These are phyloP conservation scores for Aphidius ervi DNA, from an alignment of 1,140 invertebrate species.

Conservation along the genomic window DNA sequence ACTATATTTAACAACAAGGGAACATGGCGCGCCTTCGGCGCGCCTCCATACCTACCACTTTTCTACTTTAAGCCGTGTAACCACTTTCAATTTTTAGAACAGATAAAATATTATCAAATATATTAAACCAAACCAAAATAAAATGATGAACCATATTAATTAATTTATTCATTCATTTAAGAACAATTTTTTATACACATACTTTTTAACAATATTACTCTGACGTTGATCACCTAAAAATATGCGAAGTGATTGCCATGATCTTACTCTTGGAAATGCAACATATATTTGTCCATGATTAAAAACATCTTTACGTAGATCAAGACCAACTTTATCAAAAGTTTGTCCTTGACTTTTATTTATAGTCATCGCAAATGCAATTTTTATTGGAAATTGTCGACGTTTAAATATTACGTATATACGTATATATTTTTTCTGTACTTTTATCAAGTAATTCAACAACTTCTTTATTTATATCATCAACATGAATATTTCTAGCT, in stretches of 20 bases:
- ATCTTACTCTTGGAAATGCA: conserved; percentile 12
- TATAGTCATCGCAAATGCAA: conserved; percentile 6
- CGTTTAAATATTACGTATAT: conserved; percentile 9
- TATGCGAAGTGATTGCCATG: neutral
- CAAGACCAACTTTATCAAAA: conserved; percentile 32
- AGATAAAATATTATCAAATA: no score
- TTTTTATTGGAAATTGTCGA: conserved; percentile 3
- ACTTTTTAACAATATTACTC: neutral
- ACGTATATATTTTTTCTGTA: conserved; percentile 16
- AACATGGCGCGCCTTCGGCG: no score
- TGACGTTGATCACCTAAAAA: neutral
- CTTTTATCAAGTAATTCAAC: conserved; percentile 17
- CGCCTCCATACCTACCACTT: no score
- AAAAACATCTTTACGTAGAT: conserved; percentile 36
- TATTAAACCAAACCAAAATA: no score
- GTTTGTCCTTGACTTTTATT: conserved; percentile 30
- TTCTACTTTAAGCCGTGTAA: no score
- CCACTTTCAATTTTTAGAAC: no score
- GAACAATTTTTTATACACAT: neutral
- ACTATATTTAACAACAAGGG: no score
- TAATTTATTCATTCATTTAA: no score
- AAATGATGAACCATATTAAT: no score
- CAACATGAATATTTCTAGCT: conserved; percentile 24
- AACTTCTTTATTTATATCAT: conserved; percentile 29
- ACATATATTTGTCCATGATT: conserved; percentile 31